Evolutionary conservation across 2,113 vertebrate genomes (phyloP), one percentile per base, ranked within the genome.

Genomic region (Nannospalax galili): DNA sequence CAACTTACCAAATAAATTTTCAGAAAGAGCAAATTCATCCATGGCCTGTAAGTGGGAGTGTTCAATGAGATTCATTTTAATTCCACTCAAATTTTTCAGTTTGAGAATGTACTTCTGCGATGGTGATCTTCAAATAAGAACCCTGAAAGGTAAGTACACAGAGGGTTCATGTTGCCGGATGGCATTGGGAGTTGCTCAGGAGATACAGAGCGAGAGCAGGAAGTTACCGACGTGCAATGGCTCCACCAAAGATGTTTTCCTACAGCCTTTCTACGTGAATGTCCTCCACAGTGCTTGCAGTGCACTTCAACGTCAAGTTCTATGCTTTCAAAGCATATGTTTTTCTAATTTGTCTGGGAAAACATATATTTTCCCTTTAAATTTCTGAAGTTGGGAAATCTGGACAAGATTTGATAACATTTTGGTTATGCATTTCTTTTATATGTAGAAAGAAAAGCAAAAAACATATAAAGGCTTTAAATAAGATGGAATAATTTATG

Each of bases 1-100:
- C 95, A 60, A 98, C 99, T 99, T 98, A 99, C 99, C 99, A 97
- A 99, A 99, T 84, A 99, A 98, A 96, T 98, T 98, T 95, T 99
- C 99, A 89, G 98, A 97, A 96, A 99, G 98, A 95, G 98, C 97
- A 98, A 99, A 99, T 84, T 98, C 99, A 98, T 99, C 99, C 35
- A 96, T 96, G 94, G 98, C 95, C 92, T 98, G 98, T 98, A 99
- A 98, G 93, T 99, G 99, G 80, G 99, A 98, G 77, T 98, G 98
- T 97, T 99, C 99, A 96, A 99, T 98, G 98, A 99, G 98, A 98
- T 99, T 99, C 98, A 99, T 99, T 98, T 99, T 99, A 98, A 98
- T 98, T 98, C 98, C 98, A 99, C 98, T 98, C 99, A 99, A 98
- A 98, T 97, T 73, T 94, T 95, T 97, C 73, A 88, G 37, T 95